phyloP scores from a whole-genome alignment of 1,140 invertebrate genomes.

The Oreohelix idahoensis region DNA sequence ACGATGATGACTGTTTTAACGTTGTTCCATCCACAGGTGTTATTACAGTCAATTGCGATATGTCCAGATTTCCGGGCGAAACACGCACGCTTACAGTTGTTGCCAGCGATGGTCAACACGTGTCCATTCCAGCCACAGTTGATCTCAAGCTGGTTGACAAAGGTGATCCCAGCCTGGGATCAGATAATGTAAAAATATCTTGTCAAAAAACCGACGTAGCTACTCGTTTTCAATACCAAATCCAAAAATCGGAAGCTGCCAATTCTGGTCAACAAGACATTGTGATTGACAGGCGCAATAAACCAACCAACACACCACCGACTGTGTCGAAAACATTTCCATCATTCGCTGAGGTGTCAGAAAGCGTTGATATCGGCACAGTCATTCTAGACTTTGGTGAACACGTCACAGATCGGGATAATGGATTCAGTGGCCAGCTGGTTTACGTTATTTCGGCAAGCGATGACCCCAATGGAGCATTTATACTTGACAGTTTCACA shows the following conservation, averaged over 20 bases:
- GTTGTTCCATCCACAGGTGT: slow-evolving; percentile 85
- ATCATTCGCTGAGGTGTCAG: slow-evolving; percentile 80
- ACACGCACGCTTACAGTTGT: slow-evolving; percentile 83
- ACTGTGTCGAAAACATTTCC: slow-evolving; percentile 54
- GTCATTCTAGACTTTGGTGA: slow-evolving; percentile 80
- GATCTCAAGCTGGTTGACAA: slow-evolving; percentile 66
- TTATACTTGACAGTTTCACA: slow-evolving; percentile 87
- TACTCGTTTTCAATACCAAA: slow-evolving; percentile 82
- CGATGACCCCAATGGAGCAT: slow-evolving; percentile 84
- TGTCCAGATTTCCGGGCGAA: slow-evolving; percentile 76
- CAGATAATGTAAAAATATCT: slow-evolving; percentile 77
- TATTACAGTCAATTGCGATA: slow-evolving; percentile 81
- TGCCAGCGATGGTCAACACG: slow-evolving; percentile 85
- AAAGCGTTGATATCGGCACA: slow-evolving; percentile 77
- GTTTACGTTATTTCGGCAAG: slow-evolving; percentile 90
- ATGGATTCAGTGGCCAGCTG: slow-evolving; percentile 92
- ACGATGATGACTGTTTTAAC: slow-evolving; percentile 89
- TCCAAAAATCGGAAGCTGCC: slow-evolving; percentile 85
- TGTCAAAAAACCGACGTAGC: slow-evolving; percentile 91
- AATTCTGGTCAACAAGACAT: slow-evolving; percentile 73
- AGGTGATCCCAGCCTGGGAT: slow-evolving; percentile 50
- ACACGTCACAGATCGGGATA: slow-evolving; percentile 80
- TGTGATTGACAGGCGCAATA: background rate
- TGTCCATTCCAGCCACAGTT: slow-evolving; percentile 59
- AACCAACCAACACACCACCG: slow-evolving; percentile 43